A percentile compares a stretch with the other conserved stretches of the same genome.
Conservation (phyloP, 2,888 invertebrate species). For the Teinopalpus imperialis region DNA sequence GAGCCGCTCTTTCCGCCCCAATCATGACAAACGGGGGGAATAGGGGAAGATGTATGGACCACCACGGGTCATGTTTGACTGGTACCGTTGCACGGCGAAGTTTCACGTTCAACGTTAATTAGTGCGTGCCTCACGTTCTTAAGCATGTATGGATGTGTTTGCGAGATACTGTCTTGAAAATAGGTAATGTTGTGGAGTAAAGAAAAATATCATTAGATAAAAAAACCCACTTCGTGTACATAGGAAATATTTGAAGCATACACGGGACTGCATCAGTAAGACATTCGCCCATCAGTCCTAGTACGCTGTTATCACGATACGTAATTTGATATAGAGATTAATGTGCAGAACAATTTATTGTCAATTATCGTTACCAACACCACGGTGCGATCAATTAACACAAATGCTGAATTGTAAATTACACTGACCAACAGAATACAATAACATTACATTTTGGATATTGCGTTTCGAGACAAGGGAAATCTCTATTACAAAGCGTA, state of each 20-base stretch:
- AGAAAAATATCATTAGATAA: constrained; percentile 6
- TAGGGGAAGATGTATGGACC: constrained; percentile 52
- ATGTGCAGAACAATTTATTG: constrained; percentile 76
- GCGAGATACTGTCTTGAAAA: constrained; percentile 50
- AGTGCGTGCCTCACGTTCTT: constrained; percentile 75
- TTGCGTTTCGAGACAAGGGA: constrained; percentile 40
- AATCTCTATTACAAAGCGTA: constrained; percentile 32
- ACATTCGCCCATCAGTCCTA: constrained; percentile 41
- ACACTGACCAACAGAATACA: constrained; percentile 59
- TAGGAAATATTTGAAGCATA: constrained; percentile 3
- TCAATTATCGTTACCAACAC: constrained; percentile 74
- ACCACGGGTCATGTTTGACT: constrained; percentile 56
- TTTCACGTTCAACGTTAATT: constrained; percentile 80
- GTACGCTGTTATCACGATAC: constrained; percentile 52
- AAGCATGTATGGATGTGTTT: constrained; percentile 59
- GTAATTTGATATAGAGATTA: constrained; percentile 74
- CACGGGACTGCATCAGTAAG: constrained; percentile 3
- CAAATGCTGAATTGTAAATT: constrained; percentile 75
- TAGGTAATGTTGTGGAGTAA: constrained; percentile 35
- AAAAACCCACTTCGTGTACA: constrained; percentile 19
- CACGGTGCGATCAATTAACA: constrained; percentile 74
- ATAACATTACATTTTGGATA: constrained; percentile 58
- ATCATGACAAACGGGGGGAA: constrained; percentile 44
- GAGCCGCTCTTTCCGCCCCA: constrained; percentile 53
- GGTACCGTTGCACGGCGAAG: constrained; percentile 60